These are phyloP conservation scores for Hypena proboscidalis DNA, from an alignment of 2,888 invertebrate genomes.

Conservation along the genomic window DNA sequence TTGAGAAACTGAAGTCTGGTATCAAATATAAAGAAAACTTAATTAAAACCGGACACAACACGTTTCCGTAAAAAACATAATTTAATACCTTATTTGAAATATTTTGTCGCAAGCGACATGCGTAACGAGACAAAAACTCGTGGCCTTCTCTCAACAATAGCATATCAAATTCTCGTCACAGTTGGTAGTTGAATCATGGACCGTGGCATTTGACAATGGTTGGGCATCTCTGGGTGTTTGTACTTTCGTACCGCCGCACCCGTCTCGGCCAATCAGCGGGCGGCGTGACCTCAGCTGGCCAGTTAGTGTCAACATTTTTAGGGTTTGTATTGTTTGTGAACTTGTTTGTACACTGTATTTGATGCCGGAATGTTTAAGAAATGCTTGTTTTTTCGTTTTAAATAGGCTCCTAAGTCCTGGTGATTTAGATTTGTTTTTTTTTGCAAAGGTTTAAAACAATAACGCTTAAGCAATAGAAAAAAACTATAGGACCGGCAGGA, in stretches of 20 bases:
- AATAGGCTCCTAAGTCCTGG: too few relatives aligned
- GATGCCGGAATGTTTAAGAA: too few relatives aligned
- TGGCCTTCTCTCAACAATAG: conserved; percentile 59
- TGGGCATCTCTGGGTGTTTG: conserved; percentile 56
- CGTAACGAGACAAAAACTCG: conserved; percentile 33
- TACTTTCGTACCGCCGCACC: conserved; percentile 48
- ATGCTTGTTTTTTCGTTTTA: too few relatives aligned
- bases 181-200: conserved; percentile 52
- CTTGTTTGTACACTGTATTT: too few relatives aligned
- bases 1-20: too few relatives aligned
- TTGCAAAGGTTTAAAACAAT: too few relatives aligned
- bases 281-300: conserved; percentile 38
- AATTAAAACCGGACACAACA: not conserved
- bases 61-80: conserved; percentile 11
- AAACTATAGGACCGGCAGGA: too few relatives aligned
- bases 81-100: conserved; percentile 19
- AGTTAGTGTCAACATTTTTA: conserved; percentile 53
- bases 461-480: too few relatives aligned
- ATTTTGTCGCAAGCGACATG: conserved; percentile 31
- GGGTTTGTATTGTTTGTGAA: conserved; percentile 3
- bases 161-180: conserved; percentile 69
- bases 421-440: too few relatives aligned
- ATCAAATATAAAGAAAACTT: not conserved
- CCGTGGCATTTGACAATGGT: conserved; percentile 59
- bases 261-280: conserved; percentile 44